Conservation (phyloP, 2,113 vertebrate species). For the Solea senegalensis region DNA sequence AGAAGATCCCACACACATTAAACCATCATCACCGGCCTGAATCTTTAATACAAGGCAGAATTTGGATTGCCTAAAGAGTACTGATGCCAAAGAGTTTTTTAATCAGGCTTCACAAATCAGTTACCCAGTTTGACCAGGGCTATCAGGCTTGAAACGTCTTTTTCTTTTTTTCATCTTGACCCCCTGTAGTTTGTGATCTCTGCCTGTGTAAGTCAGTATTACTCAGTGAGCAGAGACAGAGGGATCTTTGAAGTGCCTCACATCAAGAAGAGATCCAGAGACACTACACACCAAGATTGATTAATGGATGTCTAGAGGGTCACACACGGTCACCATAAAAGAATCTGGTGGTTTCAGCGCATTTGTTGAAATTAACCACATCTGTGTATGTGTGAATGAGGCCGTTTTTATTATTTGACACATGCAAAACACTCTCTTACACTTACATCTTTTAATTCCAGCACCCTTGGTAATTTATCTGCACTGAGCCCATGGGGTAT, state of each 20-base stretch:
- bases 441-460: conserved; percentile 8
- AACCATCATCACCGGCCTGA: too few relatives aligned
- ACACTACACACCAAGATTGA: too few relatives aligned
- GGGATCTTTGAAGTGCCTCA: too few relatives aligned
- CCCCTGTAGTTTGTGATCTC: neutral
- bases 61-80: too few relatives aligned
- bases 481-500: neutral
- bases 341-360: neutral
- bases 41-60: too few relatives aligned
- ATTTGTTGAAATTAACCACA: neutral
- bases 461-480: conserved; percentile 4
- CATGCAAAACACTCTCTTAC: neutral
- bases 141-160: neutral
- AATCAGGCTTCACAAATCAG: too few relatives aligned
- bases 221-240: too few relatives aligned
- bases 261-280: too few relatives aligned
- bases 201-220: neutral
- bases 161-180: neutral
- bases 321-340: neutral
- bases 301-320: too few relatives aligned
- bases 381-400: neutral
- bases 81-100: too few relatives aligned
- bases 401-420: neutral
- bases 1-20: too few relatives aligned
- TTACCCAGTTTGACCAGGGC: neutral